phyloP scores from a whole-genome alignment of 1,140 invertebrate species.

The Drosophila orosa region DNA sequence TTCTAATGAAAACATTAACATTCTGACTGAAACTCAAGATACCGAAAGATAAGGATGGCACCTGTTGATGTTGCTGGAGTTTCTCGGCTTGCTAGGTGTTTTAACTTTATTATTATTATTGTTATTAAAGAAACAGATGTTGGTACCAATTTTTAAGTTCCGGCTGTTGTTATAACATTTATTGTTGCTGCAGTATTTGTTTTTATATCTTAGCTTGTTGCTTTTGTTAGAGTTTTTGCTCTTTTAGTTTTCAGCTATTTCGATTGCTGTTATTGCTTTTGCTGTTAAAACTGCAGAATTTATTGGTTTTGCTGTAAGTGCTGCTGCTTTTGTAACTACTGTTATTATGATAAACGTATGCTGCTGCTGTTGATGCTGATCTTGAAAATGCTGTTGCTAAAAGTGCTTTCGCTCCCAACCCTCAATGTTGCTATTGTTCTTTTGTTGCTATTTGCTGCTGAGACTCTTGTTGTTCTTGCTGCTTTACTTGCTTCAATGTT shows the following conservation, averaged over 20 bases:
- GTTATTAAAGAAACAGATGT: not conserved
- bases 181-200: not conserved
- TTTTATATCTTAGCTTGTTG: not conserved
- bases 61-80: not conserved
- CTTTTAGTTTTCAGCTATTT: too few species aligned
- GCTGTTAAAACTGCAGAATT: not conserved
- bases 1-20: not conserved
- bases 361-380: not conserved
- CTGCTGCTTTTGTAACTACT: not conserved
- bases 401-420: not conserved
- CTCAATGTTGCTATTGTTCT: not conserved
- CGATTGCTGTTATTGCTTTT: too few species aligned
- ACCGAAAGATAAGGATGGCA: not conserved
- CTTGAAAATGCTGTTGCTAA: not conserved
- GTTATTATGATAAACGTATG: not conserved
- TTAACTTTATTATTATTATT: too few species aligned
- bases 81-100: too few species aligned
- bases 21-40: not conserved
- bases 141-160: too few species aligned
- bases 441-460: too few species aligned
- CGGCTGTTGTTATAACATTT: not conserved
- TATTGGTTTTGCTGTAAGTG: too few species aligned
- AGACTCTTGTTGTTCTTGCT: not conserved
- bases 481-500: not conserved
- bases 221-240: not conserved